These are phyloP conservation scores for Esperia sulphurella DNA, from an alignment of 2,888 invertebrate species.

Conservation along the genomic window DNA sequence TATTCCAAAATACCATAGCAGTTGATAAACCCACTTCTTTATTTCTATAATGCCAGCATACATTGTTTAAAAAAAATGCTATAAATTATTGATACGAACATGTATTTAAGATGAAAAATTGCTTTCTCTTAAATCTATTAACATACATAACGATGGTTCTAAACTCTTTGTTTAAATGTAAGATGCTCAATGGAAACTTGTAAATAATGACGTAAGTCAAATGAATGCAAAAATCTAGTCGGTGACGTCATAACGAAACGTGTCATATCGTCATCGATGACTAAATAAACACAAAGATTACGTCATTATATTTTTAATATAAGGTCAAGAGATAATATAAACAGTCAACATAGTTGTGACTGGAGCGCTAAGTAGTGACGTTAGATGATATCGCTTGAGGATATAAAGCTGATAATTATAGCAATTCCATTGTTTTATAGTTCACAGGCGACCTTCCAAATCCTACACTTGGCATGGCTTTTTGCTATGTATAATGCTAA, in stretches of 20 bases:
- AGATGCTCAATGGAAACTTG: too few species aligned
- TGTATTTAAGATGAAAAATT: too few species aligned
- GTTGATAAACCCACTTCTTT: too few species aligned
- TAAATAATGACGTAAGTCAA: too few species aligned
- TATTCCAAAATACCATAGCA: too few species aligned
- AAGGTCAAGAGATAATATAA: slow-evolving; percentile 1
- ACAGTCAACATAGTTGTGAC: slow-evolving; percentile 16
- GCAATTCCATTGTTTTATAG: background rate
- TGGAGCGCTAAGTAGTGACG: slow-evolving; percentile 23
- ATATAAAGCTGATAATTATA: background rate
- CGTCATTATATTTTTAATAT: background rate
- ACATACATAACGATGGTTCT: too few species aligned
- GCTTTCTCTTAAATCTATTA: too few species aligned
- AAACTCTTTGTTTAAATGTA: too few species aligned
- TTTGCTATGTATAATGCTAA: background rate
- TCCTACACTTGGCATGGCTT: background rate
- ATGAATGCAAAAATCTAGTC: background rate
- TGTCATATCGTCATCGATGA: slow-evolving; percentile 27
- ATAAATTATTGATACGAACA: too few species aligned
- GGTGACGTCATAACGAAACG: background rate
- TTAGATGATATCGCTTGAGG: slow-evolving; percentile 23
- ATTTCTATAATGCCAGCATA: too few species aligned
- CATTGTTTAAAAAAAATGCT: too few species aligned
- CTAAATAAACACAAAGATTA: slow-evolving; percentile 3
- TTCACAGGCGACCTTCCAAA: background rate